A percentile compares a stretch with the other conserved stretches of the same genome.
Conservation (phyloP, 2,888 invertebrate species). For the Synergus umbraculus region DNA sequence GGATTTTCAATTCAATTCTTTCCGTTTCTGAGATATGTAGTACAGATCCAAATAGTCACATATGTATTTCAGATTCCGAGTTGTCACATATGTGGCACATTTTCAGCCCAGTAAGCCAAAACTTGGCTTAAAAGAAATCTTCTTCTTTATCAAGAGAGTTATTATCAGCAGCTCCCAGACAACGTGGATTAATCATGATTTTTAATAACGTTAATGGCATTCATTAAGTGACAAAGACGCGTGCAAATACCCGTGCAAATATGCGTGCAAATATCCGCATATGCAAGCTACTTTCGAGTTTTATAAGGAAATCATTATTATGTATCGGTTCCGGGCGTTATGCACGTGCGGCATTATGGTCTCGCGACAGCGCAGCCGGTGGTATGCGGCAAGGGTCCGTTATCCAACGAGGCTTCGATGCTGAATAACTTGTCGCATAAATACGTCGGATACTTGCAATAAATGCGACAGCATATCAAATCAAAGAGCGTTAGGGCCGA, state of each 20-base stretch:
- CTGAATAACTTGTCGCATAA: constrained; percentile 66
- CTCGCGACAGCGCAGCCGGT: constrained; percentile 54
- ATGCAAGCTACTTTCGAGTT: constrained; percentile 53
- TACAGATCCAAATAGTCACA: constrained; percentile 54
- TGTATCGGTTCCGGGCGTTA: constrained; percentile 58
- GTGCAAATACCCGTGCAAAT: constrained; percentile 43
- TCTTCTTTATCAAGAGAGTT: neutral
- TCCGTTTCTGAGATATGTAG: constrained; percentile 55
- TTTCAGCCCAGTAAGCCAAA: constrained; percentile 40
- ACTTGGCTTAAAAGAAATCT: constrained; percentile 14
- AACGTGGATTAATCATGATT: constrained; percentile 6
- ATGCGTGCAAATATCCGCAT: constrained; percentile 43
- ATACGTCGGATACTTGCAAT: constrained; percentile 62
- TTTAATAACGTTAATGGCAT: constrained; percentile 59
- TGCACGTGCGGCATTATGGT: constrained; percentile 61
- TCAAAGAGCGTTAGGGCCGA: constrained; percentile 47
- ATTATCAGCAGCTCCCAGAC: neutral
- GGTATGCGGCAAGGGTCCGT: constrained; percentile 68
- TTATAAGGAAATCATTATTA: constrained; percentile 64
- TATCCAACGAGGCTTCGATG: constrained; percentile 65
- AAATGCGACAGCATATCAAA: constrained; percentile 40
- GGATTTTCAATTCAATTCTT: constrained; percentile 41
- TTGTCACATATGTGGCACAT: constrained; percentile 45
- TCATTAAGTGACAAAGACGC: constrained; percentile 56
- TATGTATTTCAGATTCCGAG: constrained; percentile 20